Base-by-base conservation (phyloP, 2,797 vertebrate species). In the Platyrinchus mystaceus region DNA sequence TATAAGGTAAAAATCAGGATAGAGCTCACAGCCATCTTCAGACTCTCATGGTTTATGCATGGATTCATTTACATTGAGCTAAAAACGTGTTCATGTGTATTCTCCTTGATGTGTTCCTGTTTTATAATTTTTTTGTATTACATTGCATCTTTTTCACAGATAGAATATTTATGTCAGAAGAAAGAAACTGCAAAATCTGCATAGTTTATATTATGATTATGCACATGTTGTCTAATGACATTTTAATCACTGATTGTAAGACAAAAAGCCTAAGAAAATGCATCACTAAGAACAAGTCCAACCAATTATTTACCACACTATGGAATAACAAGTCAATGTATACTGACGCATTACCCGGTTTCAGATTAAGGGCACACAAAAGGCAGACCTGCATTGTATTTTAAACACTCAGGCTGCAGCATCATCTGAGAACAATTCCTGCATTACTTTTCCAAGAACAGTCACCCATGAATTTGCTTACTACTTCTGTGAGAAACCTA, bases 361-460 rank as follows among this genome's bases (percentile, higher is more conserved):
- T 89, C 60, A 32, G 93, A 92, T 92, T 75, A 92, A 96, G 87
- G 96, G 21, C 84, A 91, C 55, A 90, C 68, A 93, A 95, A 94
- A 95, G 93, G 73, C 78, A 97, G 85, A 93, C 79, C 90, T 71
- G 90, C 94, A 90, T 18, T 78, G 56, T 88, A 56, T 94, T 63
- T 92, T 93, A 90, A 96, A 82, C 36, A 60, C 15, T 30, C 73
- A 75, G 26, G 50, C 79, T 87, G 26, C 90, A 92, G 58, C 70
- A 63, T 26, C n/a, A 44, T 15, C 56, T 59, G 73, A 91, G 60
- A 64, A 50, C 53, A 84, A 83, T 55, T 66, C 69, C 62, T 84
- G 46, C 36, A 41, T 58, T 87, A 49, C 36, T 83, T 86, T 73
- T 27, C 49, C 56, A 80, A 87, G 73, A 60, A 52, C 55, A 82